Evolutionary conservation across 2,888 invertebrate species (phyloP).

Genomic region (Cataglyphis rosenhaueri): DNA sequence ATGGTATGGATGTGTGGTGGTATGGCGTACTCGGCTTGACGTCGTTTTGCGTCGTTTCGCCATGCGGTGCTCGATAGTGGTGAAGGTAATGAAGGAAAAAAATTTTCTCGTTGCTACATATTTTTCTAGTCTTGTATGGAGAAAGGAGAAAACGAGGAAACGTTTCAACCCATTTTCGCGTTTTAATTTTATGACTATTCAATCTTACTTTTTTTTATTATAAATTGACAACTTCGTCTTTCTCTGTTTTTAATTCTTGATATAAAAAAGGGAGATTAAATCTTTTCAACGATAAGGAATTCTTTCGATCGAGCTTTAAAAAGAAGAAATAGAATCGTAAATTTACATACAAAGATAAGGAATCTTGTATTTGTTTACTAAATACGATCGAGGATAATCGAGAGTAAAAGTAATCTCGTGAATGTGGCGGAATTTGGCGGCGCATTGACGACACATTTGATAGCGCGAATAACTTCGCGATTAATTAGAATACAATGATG

Average conservation of each 20-base stretch:
- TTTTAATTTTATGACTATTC: too few species aligned
- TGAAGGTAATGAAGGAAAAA: not conserved
- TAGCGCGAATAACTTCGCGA: conserved; percentile 21
- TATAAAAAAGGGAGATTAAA: conserved; percentile 5
- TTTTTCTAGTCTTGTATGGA: too few species aligned
- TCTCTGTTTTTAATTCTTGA: not conserved
- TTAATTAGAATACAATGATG: conserved; percentile 69
- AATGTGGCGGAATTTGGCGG: conserved; percentile 13
- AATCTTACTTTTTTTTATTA: not conserved
- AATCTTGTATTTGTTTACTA: not conserved
- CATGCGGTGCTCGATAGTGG: too few species aligned
- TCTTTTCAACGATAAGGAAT: not conserved
- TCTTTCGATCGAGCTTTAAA: not conserved
- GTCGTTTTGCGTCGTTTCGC: not conserved
- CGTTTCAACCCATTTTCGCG: too few species aligned
- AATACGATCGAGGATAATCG: not conserved
- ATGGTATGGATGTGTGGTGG: too few species aligned
- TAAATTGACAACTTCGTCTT: too few species aligned
- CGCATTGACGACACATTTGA: conserved; percentile 30
- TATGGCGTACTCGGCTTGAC: not conserved
- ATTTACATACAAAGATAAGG: not conserved
- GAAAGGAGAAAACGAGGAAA: not conserved
- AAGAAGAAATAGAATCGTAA: not conserved
- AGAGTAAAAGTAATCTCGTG: not conserved
- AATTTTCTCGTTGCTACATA: not conserved